Evolutionary conservation across 2,113 vertebrate genomes (phyloP).

Genomic region (Psophia crepitans): DNA sequence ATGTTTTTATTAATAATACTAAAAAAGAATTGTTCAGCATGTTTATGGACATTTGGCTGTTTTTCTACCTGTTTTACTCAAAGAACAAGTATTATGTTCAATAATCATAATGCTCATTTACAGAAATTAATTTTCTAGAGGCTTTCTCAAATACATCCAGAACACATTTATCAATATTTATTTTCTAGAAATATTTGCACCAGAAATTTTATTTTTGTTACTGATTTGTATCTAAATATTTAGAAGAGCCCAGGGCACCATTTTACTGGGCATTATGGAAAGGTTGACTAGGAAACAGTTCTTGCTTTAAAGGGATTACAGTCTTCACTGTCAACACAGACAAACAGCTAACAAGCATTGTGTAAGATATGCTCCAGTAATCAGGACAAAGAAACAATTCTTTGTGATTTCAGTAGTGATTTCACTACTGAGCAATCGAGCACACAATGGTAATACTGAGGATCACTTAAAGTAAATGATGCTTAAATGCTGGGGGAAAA

Average conservation of each 20-base stretch:
- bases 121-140: neutral
- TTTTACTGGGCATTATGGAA: neutral
- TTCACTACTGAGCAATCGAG: neutral
- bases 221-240: neutral
- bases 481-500: slow-evolving; percentile 16
- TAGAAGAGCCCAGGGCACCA: neutral
- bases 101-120: neutral
- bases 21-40: neutral
- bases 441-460: neutral
- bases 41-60: neutral
- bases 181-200: neutral
- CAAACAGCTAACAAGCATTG: neutral
- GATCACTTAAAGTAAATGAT: slow-evolving; percentile 12
- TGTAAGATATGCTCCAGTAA: neutral
- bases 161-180: neutral
- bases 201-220: neutral
- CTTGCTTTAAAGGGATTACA: neutral
- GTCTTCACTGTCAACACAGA: neutral
- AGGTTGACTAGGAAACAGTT: neutral
- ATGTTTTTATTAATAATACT: neutral
- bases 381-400: neutral
- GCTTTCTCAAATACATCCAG: neutral
- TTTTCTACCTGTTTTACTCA: neutral
- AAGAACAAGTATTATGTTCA: neutral
- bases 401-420: slow-evolving; percentile 32